phyloP scores from a whole-genome alignment of 1,140 invertebrate genomes.

The Ectropis grisescens region DNA sequence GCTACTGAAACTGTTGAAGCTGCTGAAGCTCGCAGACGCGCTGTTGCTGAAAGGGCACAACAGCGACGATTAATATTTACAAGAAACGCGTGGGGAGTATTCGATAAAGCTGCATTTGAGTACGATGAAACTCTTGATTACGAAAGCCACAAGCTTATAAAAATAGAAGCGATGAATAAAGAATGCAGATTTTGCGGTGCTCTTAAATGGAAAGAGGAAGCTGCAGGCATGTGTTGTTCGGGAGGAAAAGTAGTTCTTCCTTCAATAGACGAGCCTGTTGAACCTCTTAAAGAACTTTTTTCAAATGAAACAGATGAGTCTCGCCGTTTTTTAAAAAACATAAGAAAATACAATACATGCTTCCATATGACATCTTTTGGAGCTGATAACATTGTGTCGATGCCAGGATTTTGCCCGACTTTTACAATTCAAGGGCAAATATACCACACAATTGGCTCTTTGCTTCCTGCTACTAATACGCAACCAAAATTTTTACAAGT shows the following conservation, averaged over 20 bases:
- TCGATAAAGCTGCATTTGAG: too few species aligned
- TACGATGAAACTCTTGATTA: conserved; percentile 10
- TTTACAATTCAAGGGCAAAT: conserved; percentile 18
- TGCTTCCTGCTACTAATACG: conserved; percentile 10
- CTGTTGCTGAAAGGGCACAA: too few species aligned
- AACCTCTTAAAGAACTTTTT: conserved; percentile 22
- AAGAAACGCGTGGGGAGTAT: too few species aligned
- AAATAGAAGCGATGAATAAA: too few species aligned
- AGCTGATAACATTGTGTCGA: conserved; percentile 16
- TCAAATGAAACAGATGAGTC: conserved; percentile 20
- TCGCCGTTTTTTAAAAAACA: conserved; percentile 18
- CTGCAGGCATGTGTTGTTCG: conserved; percentile 17
- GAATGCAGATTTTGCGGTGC: too few species aligned
- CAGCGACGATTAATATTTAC: background rate
- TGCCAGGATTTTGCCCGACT: conserved; percentile 16
- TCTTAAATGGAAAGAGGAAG: conserved; percentile 20
- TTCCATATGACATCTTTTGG: conserved; percentile 18
- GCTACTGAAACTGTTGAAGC: too few species aligned
- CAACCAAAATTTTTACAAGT: conserved; percentile 19
- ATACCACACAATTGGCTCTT: conserved; percentile 13
- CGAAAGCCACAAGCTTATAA: conserved; percentile 13
- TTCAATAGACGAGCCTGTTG: conserved; percentile 16
- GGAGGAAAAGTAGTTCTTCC: conserved; percentile 17
- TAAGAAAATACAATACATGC: conserved; percentile 19
- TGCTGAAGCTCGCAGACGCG: too few species aligned